Percentiles rank a stretch among this genome's conserved stretches.
These are phyloP conservation scores for Cryptosula pallasiana DNA, from an alignment of 2,888 invertebrate species.

Conservation along the genomic window DNA sequence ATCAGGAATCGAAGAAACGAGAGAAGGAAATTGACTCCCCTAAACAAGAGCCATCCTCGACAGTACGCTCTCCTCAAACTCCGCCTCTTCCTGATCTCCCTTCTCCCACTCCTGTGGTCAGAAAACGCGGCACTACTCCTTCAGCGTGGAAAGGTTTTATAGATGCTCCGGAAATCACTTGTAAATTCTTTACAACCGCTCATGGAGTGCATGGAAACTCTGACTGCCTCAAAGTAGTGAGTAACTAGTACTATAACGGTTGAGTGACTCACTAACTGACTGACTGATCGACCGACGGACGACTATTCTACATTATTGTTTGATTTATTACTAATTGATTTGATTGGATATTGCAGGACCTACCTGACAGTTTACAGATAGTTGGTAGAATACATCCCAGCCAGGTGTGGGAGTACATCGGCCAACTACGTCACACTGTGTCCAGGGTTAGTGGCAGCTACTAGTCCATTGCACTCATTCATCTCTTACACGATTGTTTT, in stretches of 20 bases:
- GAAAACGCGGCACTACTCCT: neutral
- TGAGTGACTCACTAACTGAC: neutral
- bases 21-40: constrained; percentile 27
- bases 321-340: no score
- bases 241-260: neutral
- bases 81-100: neutral
- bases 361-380: constrained; percentile 70
- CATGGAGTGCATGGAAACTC: constrained; percentile 64
- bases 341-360: constrained; percentile 61
- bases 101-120: constrained; percentile 1
- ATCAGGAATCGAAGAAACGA: constrained; percentile 33
- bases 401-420: constrained; percentile 86
- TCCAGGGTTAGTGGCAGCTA: constrained; percentile 65
- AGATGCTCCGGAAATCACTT: constrained; percentile 83
- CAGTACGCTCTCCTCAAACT: neutral
- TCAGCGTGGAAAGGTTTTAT: constrained; percentile 75
- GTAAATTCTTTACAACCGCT: constrained; percentile 71
- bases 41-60: neutral
- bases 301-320: no score
- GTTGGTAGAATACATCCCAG: constrained; percentile 86
- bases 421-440: constrained; percentile 79
- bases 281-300: no score
- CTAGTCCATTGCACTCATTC: no score
- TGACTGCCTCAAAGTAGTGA: constrained; percentile 30
- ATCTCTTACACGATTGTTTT: no score